Conservation (phyloP, 2,888 invertebrate species). For the Metellina segmentata region DNA sequence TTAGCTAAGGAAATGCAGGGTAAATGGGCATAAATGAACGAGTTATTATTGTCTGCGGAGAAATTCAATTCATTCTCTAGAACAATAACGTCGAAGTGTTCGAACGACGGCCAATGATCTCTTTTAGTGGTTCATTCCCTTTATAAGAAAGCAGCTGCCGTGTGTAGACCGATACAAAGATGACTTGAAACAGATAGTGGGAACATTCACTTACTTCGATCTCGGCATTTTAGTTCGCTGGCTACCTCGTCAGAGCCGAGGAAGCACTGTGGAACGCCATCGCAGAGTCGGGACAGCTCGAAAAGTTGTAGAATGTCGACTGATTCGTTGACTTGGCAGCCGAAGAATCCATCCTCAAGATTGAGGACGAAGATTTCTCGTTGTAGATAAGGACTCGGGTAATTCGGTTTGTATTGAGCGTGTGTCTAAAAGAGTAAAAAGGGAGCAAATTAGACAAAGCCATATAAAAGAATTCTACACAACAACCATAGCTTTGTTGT, state of each 20-base stretch:
- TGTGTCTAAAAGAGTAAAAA: slow-evolving; percentile 48
- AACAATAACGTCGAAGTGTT: slow-evolving; percentile 6
- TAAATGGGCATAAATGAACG: slow-evolving; percentile 21
- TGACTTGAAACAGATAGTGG: too few species aligned
- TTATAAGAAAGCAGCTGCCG: too few species aligned
- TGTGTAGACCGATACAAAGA: too few species aligned
- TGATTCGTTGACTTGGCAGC: slow-evolving; percentile 98
- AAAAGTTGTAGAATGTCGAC: slow-evolving; percentile 96
- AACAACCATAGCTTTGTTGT: background rate
- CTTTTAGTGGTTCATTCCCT: background rate
- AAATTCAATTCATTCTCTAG: slow-evolving; percentile 20
- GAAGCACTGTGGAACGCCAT: slow-evolving; percentile 93
- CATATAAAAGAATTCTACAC: background rate
- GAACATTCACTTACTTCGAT: slow-evolving; percentile 84
- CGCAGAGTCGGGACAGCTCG: slow-evolving; percentile 96
- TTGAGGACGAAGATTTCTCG: slow-evolving; percentile 97
- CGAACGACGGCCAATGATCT: slow-evolving; percentile 10
- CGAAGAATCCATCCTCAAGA: slow-evolving; percentile 98
- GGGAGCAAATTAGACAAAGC: background rate
- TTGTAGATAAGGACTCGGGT: slow-evolving; percentile 79
- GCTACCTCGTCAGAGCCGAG: slow-evolving; percentile 94
- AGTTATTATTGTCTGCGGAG: slow-evolving; percentile 4
- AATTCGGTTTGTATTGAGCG: slow-evolving; percentile 78
- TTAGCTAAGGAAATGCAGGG: background rate
- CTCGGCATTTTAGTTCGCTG: slow-evolving; percentile 95